Evolutionary conservation across 2,113 vertebrate genomes (phyloP), one percentile per base, ranked within the genome.

Genomic region (Poecilia latipinna): DNA sequence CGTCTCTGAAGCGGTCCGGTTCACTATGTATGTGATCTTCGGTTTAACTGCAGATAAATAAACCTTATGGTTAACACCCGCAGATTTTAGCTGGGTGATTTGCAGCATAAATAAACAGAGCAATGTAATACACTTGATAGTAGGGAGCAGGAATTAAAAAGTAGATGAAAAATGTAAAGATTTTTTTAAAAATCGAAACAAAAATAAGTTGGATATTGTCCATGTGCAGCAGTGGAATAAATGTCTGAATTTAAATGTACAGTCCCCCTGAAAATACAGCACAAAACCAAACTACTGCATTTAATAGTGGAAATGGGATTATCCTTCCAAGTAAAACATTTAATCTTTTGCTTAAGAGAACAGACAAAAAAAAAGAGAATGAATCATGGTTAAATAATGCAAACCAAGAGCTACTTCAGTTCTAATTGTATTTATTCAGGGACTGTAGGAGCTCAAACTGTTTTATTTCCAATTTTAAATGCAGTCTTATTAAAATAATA

Each of bases 21-120:
- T 99, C 76, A 97, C 96, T 83, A 97, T 95, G 4, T 95, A 99
- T 0, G 97, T 99, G 94, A 99, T 99, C 89, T 96, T 97, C 74
- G 98, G 98, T 88, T 97, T 98, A 79, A 97, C 98, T 99, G 90
- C 51, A 75, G 44, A 48, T 75, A 78, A 83, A 12, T 75, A 39
- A 74, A 78, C 77, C 13, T 67, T 64, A 83, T 29, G 72, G 24
- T 82, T n/a, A 63, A 77, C 28, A 67, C 11, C 44, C 31, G 35
- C 62, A 19, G 69, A 71, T 77, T 77, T 24, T 72, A 78, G 77
- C 33, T 68, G 78, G 71, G 65, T 76, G 75, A 65, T 74, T 70
- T 26, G 70, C 42, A 68, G 80, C n/a, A 78, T 63, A 61, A 42
- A 51, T 39, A 82, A 61, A 74, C 63, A 69, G 54, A 70, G 37